A percentile compares a stretch with the other conserved stretches of the same genome.
Evolutionary conservation across 1,140 invertebrate species (phyloP).

Genomic region (Zeugodacus cucurbitae): DNA sequence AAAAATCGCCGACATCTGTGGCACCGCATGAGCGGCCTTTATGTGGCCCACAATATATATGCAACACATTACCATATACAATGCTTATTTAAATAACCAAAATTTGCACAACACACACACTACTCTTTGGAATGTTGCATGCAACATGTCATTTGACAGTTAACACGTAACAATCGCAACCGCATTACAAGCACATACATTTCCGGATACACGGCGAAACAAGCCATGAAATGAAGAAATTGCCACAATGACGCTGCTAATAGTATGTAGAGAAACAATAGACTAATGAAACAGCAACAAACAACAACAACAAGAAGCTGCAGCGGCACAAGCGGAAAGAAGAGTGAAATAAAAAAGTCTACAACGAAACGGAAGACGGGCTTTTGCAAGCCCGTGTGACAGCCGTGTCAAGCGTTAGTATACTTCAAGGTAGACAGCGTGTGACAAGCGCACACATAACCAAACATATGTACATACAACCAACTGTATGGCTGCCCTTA

Average conservation of each 20-base stretch:
- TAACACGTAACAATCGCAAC: slow-evolving; percentile 17
- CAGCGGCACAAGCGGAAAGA: background rate
- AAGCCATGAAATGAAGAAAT: background rate
- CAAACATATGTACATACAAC: background rate
- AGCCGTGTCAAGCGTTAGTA: background rate
- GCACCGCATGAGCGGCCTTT: background rate
- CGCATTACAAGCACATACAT: slow-evolving; percentile 11
- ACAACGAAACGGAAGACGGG: slow-evolving; percentile 6
- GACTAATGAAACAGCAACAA: background rate
- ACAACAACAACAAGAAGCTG: background rate
- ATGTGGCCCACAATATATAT: background rate
- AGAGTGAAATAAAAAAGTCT: background rate
- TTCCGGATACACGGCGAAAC: slow-evolving; percentile 14
- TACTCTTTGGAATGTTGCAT: background rate
- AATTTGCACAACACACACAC: background rate
- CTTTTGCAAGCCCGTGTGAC: slow-evolving; percentile 15
- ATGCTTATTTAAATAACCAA: background rate
- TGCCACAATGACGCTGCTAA: background rate
- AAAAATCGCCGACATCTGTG: background rate
- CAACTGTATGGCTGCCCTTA: background rate
- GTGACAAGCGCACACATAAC: background rate
- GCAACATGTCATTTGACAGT: slow-evolving; percentile 18
- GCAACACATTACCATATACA: background rate
- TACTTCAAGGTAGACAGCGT: slow-evolving; percentile 27
- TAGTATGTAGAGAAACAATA: background rate